These are phyloP conservation scores for Parnassius smintheus DNA, from an alignment of 2,888 invertebrate species.

Conservation along the genomic window DNA sequence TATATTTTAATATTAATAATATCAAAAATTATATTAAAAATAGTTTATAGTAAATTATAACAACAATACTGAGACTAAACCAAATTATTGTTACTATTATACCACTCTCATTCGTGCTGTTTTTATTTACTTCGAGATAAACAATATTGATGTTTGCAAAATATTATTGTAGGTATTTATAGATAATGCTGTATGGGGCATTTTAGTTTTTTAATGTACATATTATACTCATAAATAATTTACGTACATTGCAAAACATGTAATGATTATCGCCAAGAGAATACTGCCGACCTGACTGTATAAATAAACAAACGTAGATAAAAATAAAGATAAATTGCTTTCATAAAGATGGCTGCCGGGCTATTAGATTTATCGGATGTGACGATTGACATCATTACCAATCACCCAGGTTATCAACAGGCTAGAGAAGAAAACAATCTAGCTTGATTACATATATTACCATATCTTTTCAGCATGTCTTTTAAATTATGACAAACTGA, in stretches of 20 bases:
- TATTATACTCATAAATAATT: constrained; percentile 20
- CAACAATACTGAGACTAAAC: too few relatives aligned
- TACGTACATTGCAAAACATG: constrained; percentile 38
- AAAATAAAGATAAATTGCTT: constrained; percentile 52
- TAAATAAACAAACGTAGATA: constrained; percentile 64
- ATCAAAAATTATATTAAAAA: too few relatives aligned
- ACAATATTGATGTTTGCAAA: neutral
- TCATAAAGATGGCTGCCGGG: constrained; percentile 57
- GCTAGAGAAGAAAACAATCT: constrained; percentile 23
- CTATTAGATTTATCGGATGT: constrained; percentile 36
- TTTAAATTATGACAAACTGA: too few relatives aligned
- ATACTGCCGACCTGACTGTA: constrained; percentile 46
- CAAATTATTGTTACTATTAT: too few relatives aligned
- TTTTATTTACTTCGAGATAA: neutral
- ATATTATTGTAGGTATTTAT: constrained; percentile 3
- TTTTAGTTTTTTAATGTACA: constrained; percentile 7
- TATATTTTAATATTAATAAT: too few relatives aligned
- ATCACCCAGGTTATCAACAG: constrained; percentile 37
- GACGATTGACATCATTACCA: constrained; percentile 42
- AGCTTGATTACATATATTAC: constrained; percentile 15
- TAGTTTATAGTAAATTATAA: too few relatives aligned
- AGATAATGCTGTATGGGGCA: constrained; percentile 9
- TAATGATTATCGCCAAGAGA: constrained; percentile 38
- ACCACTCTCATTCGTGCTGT: too few relatives aligned
- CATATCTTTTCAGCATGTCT: neutral